Base-by-base conservation (phyloP, 2,113 vertebrate species). In the Aspidoscelis tigris region DNA sequence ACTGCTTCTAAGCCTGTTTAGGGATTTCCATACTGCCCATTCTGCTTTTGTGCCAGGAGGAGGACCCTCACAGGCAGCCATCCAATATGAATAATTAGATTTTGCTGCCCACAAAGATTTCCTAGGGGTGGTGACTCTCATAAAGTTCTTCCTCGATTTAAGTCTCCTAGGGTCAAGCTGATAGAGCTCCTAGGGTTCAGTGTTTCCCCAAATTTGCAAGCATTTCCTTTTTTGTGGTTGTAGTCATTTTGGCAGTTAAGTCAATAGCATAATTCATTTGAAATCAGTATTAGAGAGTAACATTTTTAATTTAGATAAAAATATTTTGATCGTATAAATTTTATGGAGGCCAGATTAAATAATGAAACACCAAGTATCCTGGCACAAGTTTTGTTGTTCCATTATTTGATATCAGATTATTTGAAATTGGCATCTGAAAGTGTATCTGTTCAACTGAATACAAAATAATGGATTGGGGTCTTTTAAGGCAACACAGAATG, bases 391-490 rank as follows among this genome's bases (percentile, higher is more conserved):
- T 21, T 82, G 12, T 33, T 47, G 81, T 20, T 41, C 64, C 55
- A 55, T 78, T 2, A 8, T 86, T 81, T 79, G 16, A 66, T 76
- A 24, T 8, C 43, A n/a, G 66, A 71, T 76, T 55, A 82, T n/a
- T 69, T 82, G 44, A 41, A 83, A 81, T 41, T 16, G 72, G 7
- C 21, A 81, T 71, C 7, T 61, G 39, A 50, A 20, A 16, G 7
- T 58, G 55, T 14, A 75, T 73, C 68, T 70, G 1, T 64, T 3
- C 78, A 43, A 58, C 21, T 41, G 33, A 86, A 47, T n/a, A 69
- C 0, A 81, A 7, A 26, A 44, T 41, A 64, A 91, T 73, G 82
- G 65, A 22, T 53, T 66, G 5, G 3, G 39, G 76, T 83, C 65
- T 77, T 84, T 72, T 83, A 33, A n/a, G 77, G 47, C 4, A 71